phyloP scores from a whole-genome alignment of 2,797 vertebrate genomes.

The Acanthiza pusilla region DNA sequence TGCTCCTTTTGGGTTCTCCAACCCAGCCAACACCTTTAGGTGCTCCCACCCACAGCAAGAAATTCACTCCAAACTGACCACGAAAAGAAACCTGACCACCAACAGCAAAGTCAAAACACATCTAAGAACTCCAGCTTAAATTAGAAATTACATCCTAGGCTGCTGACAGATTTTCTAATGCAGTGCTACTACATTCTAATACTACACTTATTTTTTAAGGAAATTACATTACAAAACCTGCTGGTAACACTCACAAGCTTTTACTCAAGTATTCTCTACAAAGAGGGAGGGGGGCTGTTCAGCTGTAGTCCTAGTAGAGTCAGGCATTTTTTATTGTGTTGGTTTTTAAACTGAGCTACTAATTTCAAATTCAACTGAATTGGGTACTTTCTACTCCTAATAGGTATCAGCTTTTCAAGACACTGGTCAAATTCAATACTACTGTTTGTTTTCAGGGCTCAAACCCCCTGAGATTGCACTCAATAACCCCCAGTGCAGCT shows the following conservation, averaged over 20 bases:
- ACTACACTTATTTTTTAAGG: background rate
- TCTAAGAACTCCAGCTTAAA: background rate
- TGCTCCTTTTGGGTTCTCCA: background rate
- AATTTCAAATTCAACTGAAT: background rate
- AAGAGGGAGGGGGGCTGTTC: background rate
- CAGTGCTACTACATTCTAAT: background rate
- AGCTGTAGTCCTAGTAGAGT: background rate
- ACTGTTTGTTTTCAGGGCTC: background rate
- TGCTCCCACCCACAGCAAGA: background rate
- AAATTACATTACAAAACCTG: background rate
- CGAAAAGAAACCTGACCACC: background rate
- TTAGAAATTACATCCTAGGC: background rate
- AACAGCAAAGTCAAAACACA: background rate
- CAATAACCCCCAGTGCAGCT: background rate
- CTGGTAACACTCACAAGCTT: background rate
- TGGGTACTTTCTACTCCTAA: background rate
- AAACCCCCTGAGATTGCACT: background rate
- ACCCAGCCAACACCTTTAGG: background rate
- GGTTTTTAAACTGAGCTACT: background rate
- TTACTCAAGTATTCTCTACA: background rate
- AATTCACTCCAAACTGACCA: background rate
- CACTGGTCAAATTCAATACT: background rate
- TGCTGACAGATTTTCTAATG: background rate
- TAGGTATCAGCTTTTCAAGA: background rate
- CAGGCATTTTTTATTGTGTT: background rate